phyloP scores from a whole-genome alignment of 1,140 invertebrate species.

The Ostrea denselamellosa region DNA sequence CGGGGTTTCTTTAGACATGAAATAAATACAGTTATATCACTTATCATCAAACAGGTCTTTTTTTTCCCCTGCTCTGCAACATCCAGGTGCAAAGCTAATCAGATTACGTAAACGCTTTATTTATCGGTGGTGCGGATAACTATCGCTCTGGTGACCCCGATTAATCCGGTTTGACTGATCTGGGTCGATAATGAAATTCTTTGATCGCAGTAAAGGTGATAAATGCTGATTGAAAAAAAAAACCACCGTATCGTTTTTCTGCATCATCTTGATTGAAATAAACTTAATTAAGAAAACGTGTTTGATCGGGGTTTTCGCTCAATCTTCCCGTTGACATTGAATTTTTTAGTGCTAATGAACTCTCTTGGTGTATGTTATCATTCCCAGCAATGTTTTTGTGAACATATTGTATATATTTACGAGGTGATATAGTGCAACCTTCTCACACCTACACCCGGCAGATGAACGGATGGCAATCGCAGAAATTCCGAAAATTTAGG shows the following conservation, averaged over 20 bases:
- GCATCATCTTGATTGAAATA: not conserved
- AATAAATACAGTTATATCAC: too few species aligned
- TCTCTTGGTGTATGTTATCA: not conserved
- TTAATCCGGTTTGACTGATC: not conserved
- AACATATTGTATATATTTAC: not conserved
- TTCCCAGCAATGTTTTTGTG: not conserved
- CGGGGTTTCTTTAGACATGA: too few species aligned
- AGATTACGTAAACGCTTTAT: not conserved
- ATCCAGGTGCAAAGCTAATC: not conserved
- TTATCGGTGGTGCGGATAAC: not conserved
- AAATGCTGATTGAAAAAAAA: not conserved
- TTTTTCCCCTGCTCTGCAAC: not conserved
- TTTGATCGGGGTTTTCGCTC: not conserved
- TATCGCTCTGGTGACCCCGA: not conserved
- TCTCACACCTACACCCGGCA: not conserved
- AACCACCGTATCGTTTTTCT: not conserved
- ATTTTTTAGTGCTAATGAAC: conserved; percentile 7
- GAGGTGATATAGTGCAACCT: not conserved
- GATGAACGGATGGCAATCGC: not conserved
- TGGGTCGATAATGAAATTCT: not conserved
- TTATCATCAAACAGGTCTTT: too few species aligned
- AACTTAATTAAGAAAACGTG: not conserved
- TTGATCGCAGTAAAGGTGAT: not conserved
- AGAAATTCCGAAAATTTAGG: too few species aligned
- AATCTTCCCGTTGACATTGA: not conserved